Evolutionary conservation across 2,113 vertebrate species (phyloP).

Genomic region (Seriola rivoliana): DNA sequence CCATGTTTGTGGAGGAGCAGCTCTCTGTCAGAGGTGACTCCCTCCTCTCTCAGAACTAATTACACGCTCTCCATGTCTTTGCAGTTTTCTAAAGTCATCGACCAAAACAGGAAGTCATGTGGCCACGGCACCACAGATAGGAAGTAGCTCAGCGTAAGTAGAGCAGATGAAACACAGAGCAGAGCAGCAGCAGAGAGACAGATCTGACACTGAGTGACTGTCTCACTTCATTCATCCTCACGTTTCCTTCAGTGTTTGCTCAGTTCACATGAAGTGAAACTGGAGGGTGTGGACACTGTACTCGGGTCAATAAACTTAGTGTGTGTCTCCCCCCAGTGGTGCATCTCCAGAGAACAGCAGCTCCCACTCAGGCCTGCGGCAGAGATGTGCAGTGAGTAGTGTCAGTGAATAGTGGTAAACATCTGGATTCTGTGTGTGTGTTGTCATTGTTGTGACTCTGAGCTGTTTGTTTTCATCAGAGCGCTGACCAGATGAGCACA

Average conservation of each 20-base stretch:
- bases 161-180: background rate
- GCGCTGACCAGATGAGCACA: slow-evolving; percentile 76
- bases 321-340: slow-evolving; percentile 82
- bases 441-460: background rate
- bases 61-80: slow-evolving; percentile 37
- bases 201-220: background rate
- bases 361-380: slow-evolving; percentile 59
- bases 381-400: slow-evolving; percentile 79
- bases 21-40: slow-evolving; percentile 2
- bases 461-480: slow-evolving; percentile 61
- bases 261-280: background rate
- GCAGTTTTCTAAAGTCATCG: slow-evolving; percentile 84
- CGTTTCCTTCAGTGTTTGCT: background rate
- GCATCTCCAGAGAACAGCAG: slow-evolving; percentile 72
- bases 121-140: slow-evolving; percentile 73
- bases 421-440: background rate
- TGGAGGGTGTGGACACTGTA: background rate
- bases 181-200: background rate
- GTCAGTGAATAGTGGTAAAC: background rate
- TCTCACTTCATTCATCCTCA: accelerated
- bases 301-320: slow-evolving; percentile 3
- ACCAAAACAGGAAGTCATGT: slow-evolving; percentile 84
- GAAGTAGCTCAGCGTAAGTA: slow-evolving; percentile 83
- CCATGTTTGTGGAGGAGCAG: background rate
- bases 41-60: slow-evolving; percentile 16